These are phyloP conservation scores for Esox masquinongy DNA, from an alignment of 2,797 vertebrate species.

Conservation along the genomic window DNA sequence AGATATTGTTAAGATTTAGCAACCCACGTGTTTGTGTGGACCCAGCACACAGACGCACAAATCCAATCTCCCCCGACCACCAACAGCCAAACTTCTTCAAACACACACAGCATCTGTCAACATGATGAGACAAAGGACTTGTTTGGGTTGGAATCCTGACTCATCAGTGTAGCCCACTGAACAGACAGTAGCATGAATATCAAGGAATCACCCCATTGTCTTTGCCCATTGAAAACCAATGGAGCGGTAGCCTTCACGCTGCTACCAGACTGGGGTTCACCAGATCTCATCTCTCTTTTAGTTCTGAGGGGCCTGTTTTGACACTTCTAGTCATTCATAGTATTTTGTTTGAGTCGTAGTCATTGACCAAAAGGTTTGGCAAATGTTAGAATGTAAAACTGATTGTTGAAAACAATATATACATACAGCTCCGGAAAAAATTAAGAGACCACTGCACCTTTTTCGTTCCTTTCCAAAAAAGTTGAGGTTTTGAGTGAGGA, in stretches of 20 bases:
- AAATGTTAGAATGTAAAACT: neutral
- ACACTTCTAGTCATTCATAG: neutral
- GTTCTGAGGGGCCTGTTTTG: neutral
- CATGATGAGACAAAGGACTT: slow-evolving; percentile 9
- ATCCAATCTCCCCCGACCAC: neutral
- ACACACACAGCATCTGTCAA: slow-evolving; percentile 16
- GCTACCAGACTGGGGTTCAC: neutral
- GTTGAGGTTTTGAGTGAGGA: too few relatives aligned
- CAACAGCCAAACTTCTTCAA: slow-evolving; percentile 3
- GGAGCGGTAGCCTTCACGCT: neutral
- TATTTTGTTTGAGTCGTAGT: neutral
- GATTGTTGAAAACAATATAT: neutral
- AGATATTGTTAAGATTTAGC: neutral
- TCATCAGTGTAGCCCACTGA: neutral
- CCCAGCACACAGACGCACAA: neutral
- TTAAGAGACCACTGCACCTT: too few relatives aligned
- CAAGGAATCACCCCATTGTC: neutral
- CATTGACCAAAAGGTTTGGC: too few relatives aligned
- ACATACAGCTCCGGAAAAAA: too few relatives aligned
- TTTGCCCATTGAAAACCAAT: neutral
- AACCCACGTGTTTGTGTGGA: neutral
- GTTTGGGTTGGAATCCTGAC: neutral
- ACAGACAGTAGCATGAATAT: neutral
- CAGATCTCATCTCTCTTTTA: too few relatives aligned
- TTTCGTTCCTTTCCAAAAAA: too few relatives aligned